phyloP scores from a whole-genome alignment of 1,140 invertebrate genomes.

The Papilio polyxenes region DNA sequence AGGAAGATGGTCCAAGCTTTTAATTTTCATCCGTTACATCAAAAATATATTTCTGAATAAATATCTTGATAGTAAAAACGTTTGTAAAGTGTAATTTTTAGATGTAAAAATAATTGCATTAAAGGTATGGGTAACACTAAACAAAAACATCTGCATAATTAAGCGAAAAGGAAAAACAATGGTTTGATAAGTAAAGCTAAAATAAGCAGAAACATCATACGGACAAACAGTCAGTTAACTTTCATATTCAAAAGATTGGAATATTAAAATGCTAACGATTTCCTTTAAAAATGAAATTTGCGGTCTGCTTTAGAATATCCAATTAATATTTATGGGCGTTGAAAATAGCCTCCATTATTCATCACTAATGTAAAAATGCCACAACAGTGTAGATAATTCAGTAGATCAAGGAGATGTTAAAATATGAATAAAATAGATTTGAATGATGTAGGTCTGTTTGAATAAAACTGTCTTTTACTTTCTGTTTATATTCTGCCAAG shows the following conservation, averaged over 20 bases:
- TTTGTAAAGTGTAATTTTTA: too few relatives aligned
- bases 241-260: not conserved
- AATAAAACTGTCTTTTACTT: not conserved
- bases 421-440: not conserved
- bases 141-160: not conserved
- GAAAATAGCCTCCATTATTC: slow-evolving; percentile 29
- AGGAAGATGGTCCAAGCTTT: too few relatives aligned
- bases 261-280: not conserved
- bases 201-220: not conserved
- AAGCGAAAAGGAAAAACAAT: not conserved
- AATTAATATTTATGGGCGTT: slow-evolving; percentile 30
- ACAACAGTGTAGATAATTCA: not conserved
- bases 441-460: not conserved
- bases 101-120: too few relatives aligned
- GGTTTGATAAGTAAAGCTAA: not conserved
- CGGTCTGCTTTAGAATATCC: slow-evolving; percentile 28
- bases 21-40: too few relatives aligned
- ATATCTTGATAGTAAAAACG: too few relatives aligned
- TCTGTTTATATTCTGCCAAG: too few relatives aligned
- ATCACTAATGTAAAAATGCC: slow-evolving; percentile 18
- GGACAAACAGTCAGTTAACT: not conserved
- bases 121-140: too few relatives aligned
- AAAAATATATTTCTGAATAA: too few relatives aligned
- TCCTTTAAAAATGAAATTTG: slow-evolving; percentile 19
- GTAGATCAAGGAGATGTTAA: not conserved